Base-by-base conservation (phyloP, 2,888 invertebrate genomes). In the Malacosoma neustria region DNA sequence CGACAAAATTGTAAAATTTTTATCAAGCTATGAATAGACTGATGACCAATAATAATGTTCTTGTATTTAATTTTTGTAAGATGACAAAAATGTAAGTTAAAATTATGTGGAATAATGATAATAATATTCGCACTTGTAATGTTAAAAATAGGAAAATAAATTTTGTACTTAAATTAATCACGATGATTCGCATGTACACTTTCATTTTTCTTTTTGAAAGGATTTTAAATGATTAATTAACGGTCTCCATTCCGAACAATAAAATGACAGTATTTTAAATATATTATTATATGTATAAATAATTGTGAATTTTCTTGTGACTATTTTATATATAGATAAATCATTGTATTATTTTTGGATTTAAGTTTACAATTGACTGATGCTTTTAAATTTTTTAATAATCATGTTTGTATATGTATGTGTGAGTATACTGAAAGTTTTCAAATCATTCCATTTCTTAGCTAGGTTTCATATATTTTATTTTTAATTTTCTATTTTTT, bases 11-110 rank as follows among this genome's bases (percentile, higher is more conserved):
- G 75, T 76, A 77, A 80, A 80, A 76, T 70, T 67, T 76, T 80
- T 85, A 84, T 77, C 72, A 72, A 73, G 72, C 70, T 77, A 76
- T 79, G 79, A 81, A 85, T 82, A 85, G 85, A 85, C 85, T 85
- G 85, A 85, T 81, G 75, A 74, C 81, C 77, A 81, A 80, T 84
- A 76, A 82, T 77, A 75, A 79, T 76, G 72, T 75, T 74, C 75
- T 76, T 74, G 73, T 82, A 80, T 81, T 81, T 84, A 82, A 81
- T 81, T 82, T 22, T 84, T 82, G 72, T 81, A 82, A 75, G 75
- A 70, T 76, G 84, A 85, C 84, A 82, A 81, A 22, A 74, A 62
- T 71, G 72, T 82, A 80, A 73, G 73, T 72, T 72, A 70, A 77
- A 81, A 82, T 79, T 76, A 82, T 81, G 77, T 71, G 68, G 57